Base-by-base conservation (phyloP, 2,113 vertebrate genomes). In the Ascaphus truei region DNA sequence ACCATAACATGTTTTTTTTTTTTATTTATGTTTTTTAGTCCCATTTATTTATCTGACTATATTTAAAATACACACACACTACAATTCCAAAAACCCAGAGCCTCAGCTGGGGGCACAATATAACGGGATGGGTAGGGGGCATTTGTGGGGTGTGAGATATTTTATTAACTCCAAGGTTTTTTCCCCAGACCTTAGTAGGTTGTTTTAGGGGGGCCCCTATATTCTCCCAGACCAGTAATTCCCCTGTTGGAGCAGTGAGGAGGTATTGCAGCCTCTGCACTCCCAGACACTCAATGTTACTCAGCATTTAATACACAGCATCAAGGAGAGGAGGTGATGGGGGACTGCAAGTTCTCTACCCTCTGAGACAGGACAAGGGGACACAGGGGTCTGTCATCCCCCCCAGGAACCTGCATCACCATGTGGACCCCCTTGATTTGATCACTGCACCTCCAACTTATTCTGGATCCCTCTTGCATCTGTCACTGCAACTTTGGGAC, bases 251-350 rank as follows among this genome's bases (percentile, higher is more conserved):
- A 71, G 67, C 67, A 41, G 67, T 48, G 45, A 57, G 67, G 67
- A 71, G 67, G 67, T n/a, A n/a, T n/a, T n/a, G 67, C 67, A 69
- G 66, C 47, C 6, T 26, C 37, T 16, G 45, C 56, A 50, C 43
- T 61, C n/a, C n/a, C n/a, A n/a, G n/a, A n/a, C n/a, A n/a, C 67
- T 31, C n/a, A n/a, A 60, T 61, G 56, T 61, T 61, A 71, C 65
- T 68, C 67, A 71, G 67, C 67, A 71, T 53, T 71, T 61, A 45
- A 41, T 25, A 61, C 57, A 18, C 57, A 51, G 67, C 67, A 26
- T 45, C 45, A 39, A 31, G 31, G 31, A 59, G 30, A 58, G 53
- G 41, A 67, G 51, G 52, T 51, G 36, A 57, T 34, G 53, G 53
- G 55, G 55, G 30, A 59, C 53, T 29, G 64, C 52, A 57, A 37